These are phyloP conservation scores for Nasua narica DNA, from an alignment of 2,797 vertebrate genomes.

Conservation along the genomic window DNA sequence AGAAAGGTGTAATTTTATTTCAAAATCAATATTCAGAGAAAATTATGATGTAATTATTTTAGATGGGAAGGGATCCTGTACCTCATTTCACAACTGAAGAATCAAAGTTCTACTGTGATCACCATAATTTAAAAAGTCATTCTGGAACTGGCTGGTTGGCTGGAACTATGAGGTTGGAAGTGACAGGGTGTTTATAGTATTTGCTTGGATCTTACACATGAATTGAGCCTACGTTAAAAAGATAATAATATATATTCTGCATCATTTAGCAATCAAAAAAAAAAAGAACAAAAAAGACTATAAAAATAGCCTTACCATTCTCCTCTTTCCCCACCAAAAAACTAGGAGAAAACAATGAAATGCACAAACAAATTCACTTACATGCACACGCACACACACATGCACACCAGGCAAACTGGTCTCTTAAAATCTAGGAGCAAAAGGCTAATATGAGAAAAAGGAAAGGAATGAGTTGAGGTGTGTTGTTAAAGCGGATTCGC, in stretches of 20 bases:
- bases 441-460: not conserved
- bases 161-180: not conserved
- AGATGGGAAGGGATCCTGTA: not conserved
- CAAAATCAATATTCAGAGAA: not conserved
- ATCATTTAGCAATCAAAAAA: not conserved
- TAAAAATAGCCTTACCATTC: not conserved
- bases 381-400: not conserved
- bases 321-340: not conserved
- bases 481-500: not conserved
- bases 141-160: not conserved
- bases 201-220: not conserved
- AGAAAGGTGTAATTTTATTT: not conserved
- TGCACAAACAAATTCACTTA: not conserved
- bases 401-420: not conserved
- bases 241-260: not conserved
- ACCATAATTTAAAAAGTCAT: conserved; percentile 37
- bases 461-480: not conserved
- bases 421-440: not conserved
- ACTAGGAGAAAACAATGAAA: not conserved
- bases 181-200: not conserved
- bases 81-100: conserved; percentile 40
- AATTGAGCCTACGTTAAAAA: conserved; percentile 8
- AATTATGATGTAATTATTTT: conserved; percentile 38
- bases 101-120: conserved; percentile 25
- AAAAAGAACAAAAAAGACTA: conserved; percentile 46